Percentiles rank a stretch among this genome's conserved stretches.
These are phyloP conservation scores for Neoaliturus tenellus DNA, from an alignment of 2,888 invertebrate genomes.

Conservation along the genomic window DNA sequence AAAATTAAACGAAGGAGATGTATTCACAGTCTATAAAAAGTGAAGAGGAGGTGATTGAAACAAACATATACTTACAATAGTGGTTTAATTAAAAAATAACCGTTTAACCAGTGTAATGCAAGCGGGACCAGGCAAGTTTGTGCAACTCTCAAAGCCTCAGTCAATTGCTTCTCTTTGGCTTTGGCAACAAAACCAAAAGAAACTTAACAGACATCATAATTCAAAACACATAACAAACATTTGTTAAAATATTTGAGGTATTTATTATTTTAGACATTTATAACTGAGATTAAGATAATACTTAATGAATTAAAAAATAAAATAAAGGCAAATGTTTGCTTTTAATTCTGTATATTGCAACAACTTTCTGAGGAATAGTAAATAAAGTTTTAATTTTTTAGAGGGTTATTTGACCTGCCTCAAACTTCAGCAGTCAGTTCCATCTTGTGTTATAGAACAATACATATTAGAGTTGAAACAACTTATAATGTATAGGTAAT, in stretches of 20 bases:
- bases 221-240: neutral
- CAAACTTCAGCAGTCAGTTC: neutral
- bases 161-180: slow-evolving; percentile 20
- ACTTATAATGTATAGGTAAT: neutral
- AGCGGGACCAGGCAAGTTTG: slow-evolving; percentile 33
- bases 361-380: too few relatives aligned
- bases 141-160: slow-evolving; percentile 19
- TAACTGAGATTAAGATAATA: neutral
- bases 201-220: slow-evolving; percentile 11
- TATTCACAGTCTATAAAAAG: too few relatives aligned
- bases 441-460: neutral
- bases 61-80: neutral
- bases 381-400: too few relatives aligned
- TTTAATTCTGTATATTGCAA: too few relatives aligned
- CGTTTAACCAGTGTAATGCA: slow-evolving; percentile 30
- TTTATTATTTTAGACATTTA: neutral
- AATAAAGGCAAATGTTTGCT: neutral
- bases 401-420: too few relatives aligned
- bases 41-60: neutral
- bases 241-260: neutral
- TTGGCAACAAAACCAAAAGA: slow-evolving; percentile 45
- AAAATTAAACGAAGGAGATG: too few relatives aligned
- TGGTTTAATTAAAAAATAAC: slow-evolving; percentile 40
- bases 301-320: neutral
- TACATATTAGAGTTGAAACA: neutral